A percentile compares a stretch with the other conserved stretches of the same genome.
Conservation (phyloP, 2,888 invertebrate genomes). For the Nowickia ferox region DNA sequence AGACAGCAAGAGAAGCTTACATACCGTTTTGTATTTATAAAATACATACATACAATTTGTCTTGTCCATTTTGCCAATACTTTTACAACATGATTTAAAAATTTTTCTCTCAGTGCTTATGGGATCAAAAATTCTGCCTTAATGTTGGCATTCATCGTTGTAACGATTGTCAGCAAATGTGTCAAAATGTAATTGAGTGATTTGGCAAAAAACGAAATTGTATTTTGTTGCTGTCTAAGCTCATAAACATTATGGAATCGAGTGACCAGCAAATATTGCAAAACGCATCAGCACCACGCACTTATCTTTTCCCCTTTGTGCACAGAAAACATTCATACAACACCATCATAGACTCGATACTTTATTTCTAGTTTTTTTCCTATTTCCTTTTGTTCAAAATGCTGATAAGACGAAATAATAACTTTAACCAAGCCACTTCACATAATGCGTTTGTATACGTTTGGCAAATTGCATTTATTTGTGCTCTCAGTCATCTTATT, state of each 20-base stretch:
- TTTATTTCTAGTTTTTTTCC: background rate
- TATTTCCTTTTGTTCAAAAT: background rate
- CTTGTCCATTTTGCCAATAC: no score
- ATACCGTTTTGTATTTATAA: no score
- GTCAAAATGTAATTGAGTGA: constrained; percentile 72
- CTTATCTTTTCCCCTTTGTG: background rate
- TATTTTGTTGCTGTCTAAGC: constrained; percentile 39
- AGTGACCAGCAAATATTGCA: constrained; percentile 48
- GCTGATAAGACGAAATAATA: constrained; percentile 25
- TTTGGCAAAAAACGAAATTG: constrained; percentile 52
- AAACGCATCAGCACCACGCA: constrained; percentile 42
- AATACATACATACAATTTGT: background rate
- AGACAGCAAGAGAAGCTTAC: no score
- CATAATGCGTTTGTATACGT: constrained; percentile 18
- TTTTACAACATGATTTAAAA: no score
- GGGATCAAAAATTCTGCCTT: background rate
- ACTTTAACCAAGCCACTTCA: background rate
- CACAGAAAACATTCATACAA: constrained; percentile 5
- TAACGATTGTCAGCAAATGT: constrained; percentile 65
- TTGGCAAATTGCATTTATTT: constrained; percentile 50
- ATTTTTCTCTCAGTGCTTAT: constrained; percentile 18
- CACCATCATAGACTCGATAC: constrained; percentile 1
- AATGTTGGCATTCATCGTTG: constrained; percentile 21
- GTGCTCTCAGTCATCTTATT: constrained; percentile 39
- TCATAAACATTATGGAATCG: constrained; percentile 33